A percentile compares a stretch with the other conserved stretches of the same genome.
phyloP scores from a whole-genome alignment of 2,888 invertebrate genomes.

The Coleophora deauratella region DNA sequence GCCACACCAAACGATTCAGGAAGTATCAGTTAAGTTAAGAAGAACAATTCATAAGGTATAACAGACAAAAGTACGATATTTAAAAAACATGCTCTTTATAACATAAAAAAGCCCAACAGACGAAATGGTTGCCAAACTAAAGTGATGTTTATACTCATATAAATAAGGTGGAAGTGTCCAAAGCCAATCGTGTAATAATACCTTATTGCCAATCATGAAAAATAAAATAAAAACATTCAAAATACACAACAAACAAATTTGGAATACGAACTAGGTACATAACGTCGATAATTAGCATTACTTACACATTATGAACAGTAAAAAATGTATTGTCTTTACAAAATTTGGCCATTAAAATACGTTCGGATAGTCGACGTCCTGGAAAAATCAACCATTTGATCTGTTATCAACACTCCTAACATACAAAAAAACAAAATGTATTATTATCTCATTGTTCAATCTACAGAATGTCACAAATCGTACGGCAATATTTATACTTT shows the following conservation, averaged over 20 bases:
- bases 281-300: conserved; percentile 24
- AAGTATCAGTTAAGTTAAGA: no score
- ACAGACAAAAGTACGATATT: background rate
- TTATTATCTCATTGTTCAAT: no score
- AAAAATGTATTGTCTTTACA: conserved; percentile 8
- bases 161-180: no score
- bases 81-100: conserved; percentile 37
- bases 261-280: conserved; percentile 26
- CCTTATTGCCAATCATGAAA: background rate
- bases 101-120: conserved; percentile 51
- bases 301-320: conserved; percentile 37
- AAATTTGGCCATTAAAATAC: conserved; percentile 54
- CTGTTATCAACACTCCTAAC: conserved; percentile 35
- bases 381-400: conserved; percentile 65
- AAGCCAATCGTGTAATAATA: background rate
- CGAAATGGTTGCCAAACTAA: conserved; percentile 52
- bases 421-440: background rate
- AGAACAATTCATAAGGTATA: no score
- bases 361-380: conserved; percentile 68
- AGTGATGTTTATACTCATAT: no score
- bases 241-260: conserved; percentile 22
- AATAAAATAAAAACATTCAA: background rate
- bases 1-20: no score
- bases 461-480: no score
- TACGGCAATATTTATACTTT: no score